Percentiles rank a stretch among this genome's conserved stretches.
Evolutionary conservation across 1,140 invertebrate genomes (phyloP).

Genomic region (Drosophila nigrodunni): DNA sequence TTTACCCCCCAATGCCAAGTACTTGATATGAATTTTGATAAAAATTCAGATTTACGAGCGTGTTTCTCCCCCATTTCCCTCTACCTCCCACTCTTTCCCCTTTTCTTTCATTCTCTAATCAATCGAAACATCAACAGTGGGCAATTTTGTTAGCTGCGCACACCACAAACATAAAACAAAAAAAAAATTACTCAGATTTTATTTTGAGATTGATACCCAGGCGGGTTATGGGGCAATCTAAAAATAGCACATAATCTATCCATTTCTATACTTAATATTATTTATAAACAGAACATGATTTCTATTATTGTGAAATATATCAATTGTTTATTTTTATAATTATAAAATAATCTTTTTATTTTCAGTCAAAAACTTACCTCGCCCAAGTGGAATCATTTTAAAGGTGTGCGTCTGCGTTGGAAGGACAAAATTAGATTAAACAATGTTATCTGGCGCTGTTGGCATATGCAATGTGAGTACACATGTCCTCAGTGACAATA

Average conservation of each 20-base stretch:
- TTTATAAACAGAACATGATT: conserved; percentile 60
- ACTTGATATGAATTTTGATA: conserved; percentile 36
- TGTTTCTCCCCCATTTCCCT: conserved; percentile 7
- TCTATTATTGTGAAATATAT: conserved; percentile 46
- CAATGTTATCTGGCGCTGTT: conserved; percentile 99
- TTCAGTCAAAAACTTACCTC: conserved; percentile 98
- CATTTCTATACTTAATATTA: conserved; percentile 43
- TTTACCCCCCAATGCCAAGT: conserved; percentile 7
- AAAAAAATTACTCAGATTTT: conserved; percentile 43
- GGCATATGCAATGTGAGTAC: conserved; percentile 99
- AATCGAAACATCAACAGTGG: conserved; percentile 13
- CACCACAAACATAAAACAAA: conserved; percentile 2
- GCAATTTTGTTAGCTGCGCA: conserved; percentile 5
- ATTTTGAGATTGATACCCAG: conserved; percentile 43
- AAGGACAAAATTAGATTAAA: conserved; percentile 99
- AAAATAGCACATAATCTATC: conserved; percentile 59
- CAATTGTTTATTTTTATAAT: conserved; percentile 1
- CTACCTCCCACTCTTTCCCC: too few species aligned
- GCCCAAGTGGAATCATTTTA: conserved; percentile 99
- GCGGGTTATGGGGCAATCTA: conserved; percentile 61
- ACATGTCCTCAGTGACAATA: neutral
- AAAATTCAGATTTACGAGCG: conserved; percentile 42
- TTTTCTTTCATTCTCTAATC: neutral
- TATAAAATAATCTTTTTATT: conserved; percentile 77
- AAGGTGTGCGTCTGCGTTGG: conserved; percentile 97